Base-by-base conservation (phyloP, 2,113 vertebrate genomes). In the Acanthisitta chloris region DNA sequence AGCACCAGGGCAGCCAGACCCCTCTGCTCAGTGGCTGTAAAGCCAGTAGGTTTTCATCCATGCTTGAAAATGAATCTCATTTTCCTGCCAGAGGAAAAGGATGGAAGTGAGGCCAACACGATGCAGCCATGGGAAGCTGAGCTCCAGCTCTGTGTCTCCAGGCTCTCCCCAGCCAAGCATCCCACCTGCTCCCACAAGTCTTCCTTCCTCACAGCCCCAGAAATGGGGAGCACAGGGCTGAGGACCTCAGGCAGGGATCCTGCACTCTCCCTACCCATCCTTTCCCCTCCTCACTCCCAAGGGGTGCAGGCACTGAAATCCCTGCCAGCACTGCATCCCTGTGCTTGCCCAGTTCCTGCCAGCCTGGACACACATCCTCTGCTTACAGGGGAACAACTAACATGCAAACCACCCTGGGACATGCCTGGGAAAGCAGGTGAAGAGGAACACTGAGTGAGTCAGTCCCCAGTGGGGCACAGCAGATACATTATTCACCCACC, bases 21-120 rank as follows among this genome's bases (percentile, higher is more conserved):
- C 20, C 66, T 58, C 38, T 3, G 4, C 10, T 26, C 55, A 10
- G 12, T 6, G 3, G 25, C 28, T 8, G 2, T 17, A 12, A 52
- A 67, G 33, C 10, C 12, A 1, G 10, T 4, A 38, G 11, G 7
- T 11, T 49, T 69, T 34, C 45, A 71, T 24, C 61, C 6, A 5
- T 52, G n/a, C 52, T 57, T 51, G 61, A 17, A 85, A 88, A 74
- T 4, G 0, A 61, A 86, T 55, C 65, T n/a, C 19, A 14, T 65
- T 82, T 55, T 55, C 46, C 55, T 74, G 76, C 42, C 51, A 66
- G 42, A 46, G 31, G 51, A 46, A 33, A 25, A 85, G 29, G 59
- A 69, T 12, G 24, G 64, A 86, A 78, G 40, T 0, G 0, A n/a
- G 61, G 33, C 19, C 3, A 0, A 43, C 5, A 20, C 0, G 7